These are phyloP conservation scores for Notocelia uddmanniana DNA, from an alignment of 2,888 invertebrate species.

Conservation along the genomic window DNA sequence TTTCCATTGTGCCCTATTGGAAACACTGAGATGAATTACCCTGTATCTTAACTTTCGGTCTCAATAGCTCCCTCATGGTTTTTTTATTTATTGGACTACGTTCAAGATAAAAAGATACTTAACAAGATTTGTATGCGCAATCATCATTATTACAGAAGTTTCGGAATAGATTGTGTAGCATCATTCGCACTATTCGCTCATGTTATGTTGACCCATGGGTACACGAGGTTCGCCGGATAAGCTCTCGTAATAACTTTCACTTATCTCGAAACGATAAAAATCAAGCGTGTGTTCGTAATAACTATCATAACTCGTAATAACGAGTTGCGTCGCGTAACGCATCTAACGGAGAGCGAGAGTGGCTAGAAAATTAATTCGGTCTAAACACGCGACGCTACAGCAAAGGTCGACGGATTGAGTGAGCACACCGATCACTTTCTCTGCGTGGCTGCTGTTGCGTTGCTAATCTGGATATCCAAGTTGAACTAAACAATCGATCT, in stretches of 20 bases:
- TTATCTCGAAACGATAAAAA: conserved; percentile 72
- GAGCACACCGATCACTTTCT: conserved; percentile 67
- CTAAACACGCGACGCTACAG: conserved; percentile 71
- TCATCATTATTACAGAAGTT: conserved; percentile 43
- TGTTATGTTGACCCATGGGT: conserved; percentile 36
- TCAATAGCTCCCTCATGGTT: conserved; percentile 10
- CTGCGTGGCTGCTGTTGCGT: conserved; percentile 50
- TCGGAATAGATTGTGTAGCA: conserved; percentile 25
- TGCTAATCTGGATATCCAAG: conserved; percentile 39
- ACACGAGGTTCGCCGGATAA: conserved; percentile 48
- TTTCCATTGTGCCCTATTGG: conserved; percentile 29
- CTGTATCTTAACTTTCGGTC: conserved; percentile 16
- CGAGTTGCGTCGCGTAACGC: conserved; percentile 55
- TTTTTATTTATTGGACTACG: conserved; percentile 32
- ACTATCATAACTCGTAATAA: conserved; percentile 71
- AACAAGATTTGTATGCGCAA: conserved; percentile 35
- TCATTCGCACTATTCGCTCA: conserved; percentile 23
- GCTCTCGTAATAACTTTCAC: conserved; percentile 73
- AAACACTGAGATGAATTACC: conserved; percentile 22
- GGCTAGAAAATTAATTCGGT: conserved; percentile 76
- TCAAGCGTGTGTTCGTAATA: conserved; percentile 66
- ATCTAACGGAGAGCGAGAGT: conserved; percentile 75
- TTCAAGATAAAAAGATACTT: conserved; percentile 37
- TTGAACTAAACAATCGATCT: conserved; percentile 30
- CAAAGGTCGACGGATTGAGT: conserved; percentile 70